Percentiles rank a stretch among this genome's conserved stretches.
Evolutionary conservation across 1,140 invertebrate species (phyloP).

Genomic region (Thrips palmi): DNA sequence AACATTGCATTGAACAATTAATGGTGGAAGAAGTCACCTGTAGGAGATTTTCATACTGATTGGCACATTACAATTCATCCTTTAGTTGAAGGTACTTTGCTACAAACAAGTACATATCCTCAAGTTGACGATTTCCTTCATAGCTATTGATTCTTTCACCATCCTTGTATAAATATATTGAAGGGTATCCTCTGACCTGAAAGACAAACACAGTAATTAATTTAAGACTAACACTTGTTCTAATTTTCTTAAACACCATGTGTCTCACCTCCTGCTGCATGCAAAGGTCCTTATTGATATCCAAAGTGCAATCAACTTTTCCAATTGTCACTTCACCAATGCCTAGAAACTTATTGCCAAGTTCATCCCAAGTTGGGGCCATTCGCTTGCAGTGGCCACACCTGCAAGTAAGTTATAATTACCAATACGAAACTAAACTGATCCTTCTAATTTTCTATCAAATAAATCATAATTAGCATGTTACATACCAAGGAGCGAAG

Average conservation of each 20-base stretch:
- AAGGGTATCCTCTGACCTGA: constrained; percentile 47
- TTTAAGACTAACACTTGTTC: constrained; percentile 2
- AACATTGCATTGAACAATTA: too few relatives aligned
- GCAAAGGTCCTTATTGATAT: constrained; percentile 40
- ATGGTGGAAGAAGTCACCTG: too few relatives aligned
- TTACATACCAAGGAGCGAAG: constrained; percentile 51
- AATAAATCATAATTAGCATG: constrained; percentile 8
- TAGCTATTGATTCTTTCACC: constrained; percentile 49
- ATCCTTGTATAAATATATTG: constrained; percentile 43
- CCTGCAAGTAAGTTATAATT: too few relatives aligned
- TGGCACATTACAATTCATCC: too few relatives aligned
- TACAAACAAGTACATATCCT: constrained; percentile 47
- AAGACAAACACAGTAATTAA: constrained; percentile 15
- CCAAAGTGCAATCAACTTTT: constrained; percentile 49
- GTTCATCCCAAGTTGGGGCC: constrained; percentile 48
- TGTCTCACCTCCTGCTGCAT: constrained; percentile 35
- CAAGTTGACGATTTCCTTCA: constrained; percentile 42
- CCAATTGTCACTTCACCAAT: constrained; percentile 36
- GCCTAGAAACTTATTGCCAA: constrained; percentile 39
- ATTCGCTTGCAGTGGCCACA: constrained; percentile 54
- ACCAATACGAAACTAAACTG: too few relatives aligned
- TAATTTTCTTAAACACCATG: constrained; percentile 7
- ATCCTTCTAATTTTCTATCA: constrained; percentile 19
- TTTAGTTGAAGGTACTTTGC: too few relatives aligned
- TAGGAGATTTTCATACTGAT: too few relatives aligned